Evolutionary conservation across 2,113 vertebrate species (phyloP).

Genomic region (Tachuris rubrigastra): DNA sequence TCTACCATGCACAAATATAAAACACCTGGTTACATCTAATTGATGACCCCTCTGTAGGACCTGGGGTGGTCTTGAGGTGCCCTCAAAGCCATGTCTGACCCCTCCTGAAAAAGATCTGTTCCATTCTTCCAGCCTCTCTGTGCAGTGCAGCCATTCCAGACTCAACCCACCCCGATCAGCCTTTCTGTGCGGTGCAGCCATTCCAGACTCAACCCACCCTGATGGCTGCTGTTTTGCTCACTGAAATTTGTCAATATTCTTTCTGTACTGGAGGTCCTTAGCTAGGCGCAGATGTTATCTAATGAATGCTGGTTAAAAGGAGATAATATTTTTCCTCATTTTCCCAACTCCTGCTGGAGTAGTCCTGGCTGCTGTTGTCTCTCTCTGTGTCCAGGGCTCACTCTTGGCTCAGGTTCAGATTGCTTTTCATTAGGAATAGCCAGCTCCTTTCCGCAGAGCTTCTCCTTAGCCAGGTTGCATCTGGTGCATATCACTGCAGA

Average conservation of each 20-base stretch:
- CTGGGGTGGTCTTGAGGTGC: not conserved
- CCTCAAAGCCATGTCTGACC: not conserved
- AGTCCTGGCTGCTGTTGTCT: not conserved
- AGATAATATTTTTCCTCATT: not conserved
- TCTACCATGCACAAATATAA: not conserved
- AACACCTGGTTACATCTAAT: not conserved
- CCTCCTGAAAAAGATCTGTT: not conserved
- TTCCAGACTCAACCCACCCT: not conserved
- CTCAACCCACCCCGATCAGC: not conserved
- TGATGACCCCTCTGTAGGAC: not conserved
- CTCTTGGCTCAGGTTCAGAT: not conserved
- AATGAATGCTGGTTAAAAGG: not conserved
- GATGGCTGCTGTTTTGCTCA: not conserved
- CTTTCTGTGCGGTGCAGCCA: too few species aligned
- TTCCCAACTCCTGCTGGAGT: not conserved
- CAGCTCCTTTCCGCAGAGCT: not conserved
- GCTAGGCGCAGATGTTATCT: not conserved
- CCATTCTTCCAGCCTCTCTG: rapidly evolving
- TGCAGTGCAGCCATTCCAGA: not conserved
- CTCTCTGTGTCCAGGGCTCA: not conserved
- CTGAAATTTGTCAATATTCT: not conserved
- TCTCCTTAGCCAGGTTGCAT: not conserved
- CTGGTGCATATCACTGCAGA: rapidly evolving
- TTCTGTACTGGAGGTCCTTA: not conserved
- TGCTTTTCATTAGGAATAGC: not conserved